Evolutionary conservation across 2,113 vertebrate species (phyloP), one percentile per base, ranked within the genome.

Genomic region (Zosterops pallidus): DNA sequence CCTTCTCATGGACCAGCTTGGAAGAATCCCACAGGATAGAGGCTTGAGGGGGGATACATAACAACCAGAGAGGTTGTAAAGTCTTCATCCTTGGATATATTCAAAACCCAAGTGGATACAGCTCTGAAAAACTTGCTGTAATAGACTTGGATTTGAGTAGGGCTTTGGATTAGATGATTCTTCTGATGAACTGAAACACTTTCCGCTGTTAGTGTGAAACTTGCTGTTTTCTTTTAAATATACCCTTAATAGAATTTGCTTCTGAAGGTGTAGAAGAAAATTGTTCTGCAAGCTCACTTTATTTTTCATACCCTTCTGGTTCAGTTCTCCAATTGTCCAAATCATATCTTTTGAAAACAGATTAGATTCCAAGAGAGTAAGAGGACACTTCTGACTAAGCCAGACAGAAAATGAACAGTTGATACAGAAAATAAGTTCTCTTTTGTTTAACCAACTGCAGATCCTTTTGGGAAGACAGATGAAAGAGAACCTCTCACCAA

Each of bases 401-500:
- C 78, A 72, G 17, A 46, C 35, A 71, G 46, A 91, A 83, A 91
- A 81, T 64, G 16, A 86, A 60, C 53, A n/a, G 21, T 63, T 86
- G 28, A 83, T 77, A 68, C 9, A 70, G 21, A 91, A 68, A 77
- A 42, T 93, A 89, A 70, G 6, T 76, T 55, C 9, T 90, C 55
- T 55, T 92, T 60, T 96, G 47, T 95, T 95, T 95, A 84, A 86
- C 74, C 60, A 92, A 70, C 72, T 97, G 49, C 96, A 99, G 99
- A 99, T 98, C 97, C 98, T 82, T 99, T 98, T 77, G 98, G 98
- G 72, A 98, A 99, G 83, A 97, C 97, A 22, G 98, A 98, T 98
- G 99, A 98, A 63, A 98, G 98, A 77, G 98, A 98, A 64, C 98
- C 98, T 80, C 98, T 97, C 46, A 98, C 97, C 84, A 98, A 98